These are phyloP conservation scores for Drosophila vallismaia DNA, from an alignment of 2,888 invertebrate species.

Conservation along the genomic window DNA sequence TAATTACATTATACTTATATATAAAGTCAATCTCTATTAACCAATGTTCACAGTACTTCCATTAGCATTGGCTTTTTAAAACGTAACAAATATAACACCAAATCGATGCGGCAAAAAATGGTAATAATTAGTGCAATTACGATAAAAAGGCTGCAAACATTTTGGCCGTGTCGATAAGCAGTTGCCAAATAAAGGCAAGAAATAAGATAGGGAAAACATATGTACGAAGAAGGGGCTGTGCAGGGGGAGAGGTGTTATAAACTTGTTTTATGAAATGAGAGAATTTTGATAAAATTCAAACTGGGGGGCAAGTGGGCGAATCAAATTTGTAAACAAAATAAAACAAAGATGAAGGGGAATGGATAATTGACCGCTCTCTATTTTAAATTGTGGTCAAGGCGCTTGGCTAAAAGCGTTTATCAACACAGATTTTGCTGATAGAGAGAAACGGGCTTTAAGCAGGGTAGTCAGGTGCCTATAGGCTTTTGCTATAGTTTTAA, in stretches of 20 bases:
- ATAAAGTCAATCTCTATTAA: not conserved
- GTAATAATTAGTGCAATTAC: slow-evolving; percentile 59
- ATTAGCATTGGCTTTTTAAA: slow-evolving; percentile 53
- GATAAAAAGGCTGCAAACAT: slow-evolving; percentile 57
- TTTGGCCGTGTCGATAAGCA: slow-evolving; percentile 42
- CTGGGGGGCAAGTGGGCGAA: slow-evolving; percentile 22
- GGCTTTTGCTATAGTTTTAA: not conserved
- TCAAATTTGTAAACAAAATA: slow-evolving; percentile 44
- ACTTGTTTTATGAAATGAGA: slow-evolving; percentile 24
- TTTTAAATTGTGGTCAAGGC: slow-evolving; percentile 25
- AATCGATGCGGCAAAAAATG: slow-evolving; percentile 31
- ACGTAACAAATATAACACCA: slow-evolving; percentile 36
- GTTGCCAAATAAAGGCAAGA: slow-evolving; percentile 19
- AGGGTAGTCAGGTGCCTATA: slow-evolving; percentile 45
- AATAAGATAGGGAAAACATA: slow-evolving; percentile 34
- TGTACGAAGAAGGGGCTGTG: not conserved
- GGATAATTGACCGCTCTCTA: slow-evolving; percentile 8
- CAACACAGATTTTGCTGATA: slow-evolving; percentile 50
- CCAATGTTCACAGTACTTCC: slow-evolving; percentile 16
- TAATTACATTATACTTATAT: not conserved
- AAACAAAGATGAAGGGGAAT: slow-evolving; percentile 2
- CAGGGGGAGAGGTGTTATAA: slow-evolving; percentile 32
- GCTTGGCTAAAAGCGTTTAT: slow-evolving; percentile 61
- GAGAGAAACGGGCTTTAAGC: not conserved
- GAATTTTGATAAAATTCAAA: slow-evolving; percentile 25